These are phyloP conservation scores for Calliopum simillimum DNA, from an alignment of 2,888 invertebrate species.

Conservation along the genomic window DNA sequence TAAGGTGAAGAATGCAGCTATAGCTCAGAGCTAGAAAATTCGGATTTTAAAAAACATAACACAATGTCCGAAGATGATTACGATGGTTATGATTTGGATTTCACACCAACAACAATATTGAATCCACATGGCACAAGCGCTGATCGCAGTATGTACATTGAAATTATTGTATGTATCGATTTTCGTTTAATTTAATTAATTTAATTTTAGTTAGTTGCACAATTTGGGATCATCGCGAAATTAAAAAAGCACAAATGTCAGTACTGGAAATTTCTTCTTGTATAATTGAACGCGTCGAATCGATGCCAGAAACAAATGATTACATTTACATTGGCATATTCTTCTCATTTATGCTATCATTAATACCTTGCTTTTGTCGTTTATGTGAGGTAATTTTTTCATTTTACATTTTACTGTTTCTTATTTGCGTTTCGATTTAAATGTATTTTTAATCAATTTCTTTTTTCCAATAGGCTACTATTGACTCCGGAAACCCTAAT, in stretches of 20 bases:
- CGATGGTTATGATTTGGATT: constrained; percentile 71
- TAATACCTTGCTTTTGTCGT: constrained; percentile 72
- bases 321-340: constrained; percentile 79
- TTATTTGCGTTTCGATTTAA: constrained; percentile 26
- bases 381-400: constrained; percentile 60
- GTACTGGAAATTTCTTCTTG: constrained; percentile 95
- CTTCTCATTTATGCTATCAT: constrained; percentile 72
- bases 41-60: constrained; percentile 67
- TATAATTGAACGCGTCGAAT: constrained; percentile 91
- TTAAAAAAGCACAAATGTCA: constrained; percentile 92
- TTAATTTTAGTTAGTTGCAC: constrained; percentile 85
- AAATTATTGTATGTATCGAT: constrained; percentile 4
- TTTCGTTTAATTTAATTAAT: constrained; percentile 31
- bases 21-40: constrained; percentile 80
- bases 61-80: constrained; percentile 70
- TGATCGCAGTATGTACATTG: constrained; percentile 78
- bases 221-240: constrained; percentile 92
- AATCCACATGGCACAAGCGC: constrained; percentile 77
- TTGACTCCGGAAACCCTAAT: constrained; percentile 61
- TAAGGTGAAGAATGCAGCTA: constrained; percentile 74
- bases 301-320: constrained; percentile 81
- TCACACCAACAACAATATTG: constrained; percentile 80
- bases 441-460: constrained; percentile 45
- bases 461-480: constrained; percentile 54
- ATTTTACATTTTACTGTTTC: background rate